Evolutionary conservation across 2,888 invertebrate species (phyloP), one percentile per base, ranked within the genome.

Genomic region (Scelioninae gen. 1): DNA sequence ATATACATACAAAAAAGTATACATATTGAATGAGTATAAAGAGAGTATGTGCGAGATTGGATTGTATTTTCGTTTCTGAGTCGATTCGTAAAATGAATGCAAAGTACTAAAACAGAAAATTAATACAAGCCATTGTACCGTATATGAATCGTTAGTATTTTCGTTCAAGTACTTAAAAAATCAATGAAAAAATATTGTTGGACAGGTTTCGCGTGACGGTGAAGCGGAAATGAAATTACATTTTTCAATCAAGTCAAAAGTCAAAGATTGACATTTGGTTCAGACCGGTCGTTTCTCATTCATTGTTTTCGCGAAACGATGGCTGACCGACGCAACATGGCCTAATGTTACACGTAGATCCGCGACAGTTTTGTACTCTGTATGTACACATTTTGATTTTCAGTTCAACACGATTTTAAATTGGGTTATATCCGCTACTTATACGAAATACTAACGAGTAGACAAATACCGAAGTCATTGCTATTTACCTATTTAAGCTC

Each of bases 401-500:
- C n/a, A 31, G 29, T 11, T 65, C n/a, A 8, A 55, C 23, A 38
- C 23, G 23, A 23, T 31, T 15, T 29, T 6, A 0, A 31, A 31
- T 45, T 23, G 23, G 16, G 75, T 85, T 83, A 86, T 88, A 88
- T 83, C 86, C 87, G 88, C 87, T 84, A 88, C 86, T 88, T 88
- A 87, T 87, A 87, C 86, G 86, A 74, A 89, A 86, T 89, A 89
- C 86, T 87, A 86, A 89, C 82, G 86, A 87, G 86, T 88, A 87
- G 88, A 86, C 82, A 87, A 85, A 87, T 89, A 91, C 89, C 91
- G 88, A 88, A 90, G 88, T 91, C 89, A 90, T 91, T 90, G 91
- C 90, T 92, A 92, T 88, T 92, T 89, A 89, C 86, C 87, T 89
- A 90, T 88, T 89, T 89, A 91, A 91, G 91, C 90, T 90, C 89